phyloP scores from a whole-genome alignment of 2,888 invertebrate species.

The Erebia epiphron region DNA sequence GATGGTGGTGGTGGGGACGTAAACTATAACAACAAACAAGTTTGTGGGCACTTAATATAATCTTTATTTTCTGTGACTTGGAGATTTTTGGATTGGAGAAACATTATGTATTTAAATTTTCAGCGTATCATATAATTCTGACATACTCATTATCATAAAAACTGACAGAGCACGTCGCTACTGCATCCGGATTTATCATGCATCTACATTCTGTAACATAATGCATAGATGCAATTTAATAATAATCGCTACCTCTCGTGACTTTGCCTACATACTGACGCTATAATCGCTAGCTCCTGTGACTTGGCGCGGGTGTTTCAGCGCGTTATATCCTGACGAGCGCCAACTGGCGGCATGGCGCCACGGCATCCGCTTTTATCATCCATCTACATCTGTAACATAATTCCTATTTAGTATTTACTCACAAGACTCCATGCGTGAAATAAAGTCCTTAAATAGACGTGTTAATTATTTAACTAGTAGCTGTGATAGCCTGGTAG shows the following conservation, averaged over 20 bases:
- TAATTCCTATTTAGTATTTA: constrained; percentile 37
- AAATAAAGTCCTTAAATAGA: constrained; percentile 35
- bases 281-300: constrained; percentile 29
- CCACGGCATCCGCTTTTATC: constrained; percentile 45
- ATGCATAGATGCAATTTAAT: constrained; percentile 16
- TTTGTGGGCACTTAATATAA: neutral
- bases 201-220: constrained; percentile 34
- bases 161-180: constrained; percentile 39
- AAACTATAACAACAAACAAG: no score
- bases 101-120: constrained; percentile 12
- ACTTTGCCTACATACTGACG: constrained; percentile 12
- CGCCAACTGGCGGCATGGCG: constrained; percentile 57
- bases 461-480: no score
- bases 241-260: constrained; percentile 28
- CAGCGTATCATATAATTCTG: constrained; percentile 42
- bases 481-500: no score
- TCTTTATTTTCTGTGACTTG: constrained; percentile 35
- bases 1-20: no score
- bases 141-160: constrained; percentile 27
- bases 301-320: constrained; percentile 36
- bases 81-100: no score
- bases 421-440: constrained; percentile 23
- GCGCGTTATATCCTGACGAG: constrained; percentile 49
- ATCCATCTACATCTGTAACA: constrained; percentile 34
- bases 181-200: constrained; percentile 37